Percentiles rank a stretch among this genome's conserved stretches.
phyloP scores from a whole-genome alignment of 2,797 vertebrate genomes.

The Sciurus carolinensis region DNA sequence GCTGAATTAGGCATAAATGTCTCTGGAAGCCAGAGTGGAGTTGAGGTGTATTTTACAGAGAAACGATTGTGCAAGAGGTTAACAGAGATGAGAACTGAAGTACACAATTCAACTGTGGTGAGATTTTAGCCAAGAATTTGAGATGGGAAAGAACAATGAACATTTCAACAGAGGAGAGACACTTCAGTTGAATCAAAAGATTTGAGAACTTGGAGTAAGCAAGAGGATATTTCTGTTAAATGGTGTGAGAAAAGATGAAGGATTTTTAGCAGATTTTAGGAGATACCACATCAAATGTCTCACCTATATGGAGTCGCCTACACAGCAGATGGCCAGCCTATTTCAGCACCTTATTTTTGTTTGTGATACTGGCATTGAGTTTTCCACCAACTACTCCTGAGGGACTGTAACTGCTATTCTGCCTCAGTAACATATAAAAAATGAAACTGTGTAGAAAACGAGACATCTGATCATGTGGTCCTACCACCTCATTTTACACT shows the following conservation, averaged over 20 bases:
- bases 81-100: neutral
- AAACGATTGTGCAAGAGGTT: neutral
- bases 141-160: neutral
- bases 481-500: neutral
- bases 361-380: neutral
- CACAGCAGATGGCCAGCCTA: neutral
- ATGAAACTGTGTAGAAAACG: neutral
- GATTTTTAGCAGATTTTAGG: neutral
- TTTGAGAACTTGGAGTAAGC: neutral
- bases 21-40: neutral
- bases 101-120: neutral
- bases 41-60: neutral
- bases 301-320: neutral
- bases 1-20: neutral
- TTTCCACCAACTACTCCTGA: neutral
- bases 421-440: neutral
- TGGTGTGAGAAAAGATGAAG: neutral
- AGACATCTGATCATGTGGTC: neutral
- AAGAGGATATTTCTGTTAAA: slow-evolving; percentile 22
- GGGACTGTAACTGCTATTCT: neutral
- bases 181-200: neutral
- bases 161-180: neutral
- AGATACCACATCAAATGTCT: neutral
- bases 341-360: neutral
- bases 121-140: neutral